A percentile compares a stretch with the other conserved stretches of the same genome.
These are phyloP conservation scores for Valencia hispanica DNA, from an alignment of 2,797 vertebrate genomes.

Conservation along the genomic window DNA sequence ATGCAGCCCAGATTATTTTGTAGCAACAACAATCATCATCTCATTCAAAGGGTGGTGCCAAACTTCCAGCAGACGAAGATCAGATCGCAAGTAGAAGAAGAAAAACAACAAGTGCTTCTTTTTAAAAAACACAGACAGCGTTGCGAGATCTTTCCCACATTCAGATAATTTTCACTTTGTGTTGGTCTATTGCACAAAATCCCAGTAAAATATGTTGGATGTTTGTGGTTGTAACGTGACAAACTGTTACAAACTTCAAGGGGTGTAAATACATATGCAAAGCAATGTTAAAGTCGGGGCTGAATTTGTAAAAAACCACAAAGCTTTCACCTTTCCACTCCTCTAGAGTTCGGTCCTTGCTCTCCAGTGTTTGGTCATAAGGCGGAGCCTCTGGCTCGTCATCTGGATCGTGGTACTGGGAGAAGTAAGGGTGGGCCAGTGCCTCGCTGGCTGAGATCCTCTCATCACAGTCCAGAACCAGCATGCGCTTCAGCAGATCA, in stretches of 20 bases:
- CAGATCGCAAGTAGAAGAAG: neutral
- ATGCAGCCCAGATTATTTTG: too few relatives aligned
- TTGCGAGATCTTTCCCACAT: too few relatives aligned
- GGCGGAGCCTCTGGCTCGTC: constrained; percentile 93
- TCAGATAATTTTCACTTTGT: neutral
- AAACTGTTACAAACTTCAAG: neutral
- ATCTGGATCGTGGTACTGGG: constrained; percentile 95
- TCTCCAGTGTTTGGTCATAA: constrained; percentile 93
- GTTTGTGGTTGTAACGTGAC: neutral
- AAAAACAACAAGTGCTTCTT: neutral
- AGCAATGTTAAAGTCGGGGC: neutral
- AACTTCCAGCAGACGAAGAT: neutral
- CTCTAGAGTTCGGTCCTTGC: constrained; percentile 91
- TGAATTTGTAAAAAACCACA: neutral
- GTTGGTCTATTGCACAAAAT: neutral
- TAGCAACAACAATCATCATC: neutral
- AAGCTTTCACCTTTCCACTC: constrained; percentile 93
- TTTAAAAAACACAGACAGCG: neutral
- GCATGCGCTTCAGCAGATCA: constrained; percentile 94
- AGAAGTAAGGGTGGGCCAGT: constrained; percentile 93
- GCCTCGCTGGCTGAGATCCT: constrained; percentile 92
- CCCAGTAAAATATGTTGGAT: neutral
- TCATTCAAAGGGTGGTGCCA: neutral
- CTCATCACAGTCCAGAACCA: constrained; percentile 96
- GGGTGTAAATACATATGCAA: neutral